phyloP scores from a whole-genome alignment of 2,888 invertebrate genomes.

The Baronia brevicornis region DNA sequence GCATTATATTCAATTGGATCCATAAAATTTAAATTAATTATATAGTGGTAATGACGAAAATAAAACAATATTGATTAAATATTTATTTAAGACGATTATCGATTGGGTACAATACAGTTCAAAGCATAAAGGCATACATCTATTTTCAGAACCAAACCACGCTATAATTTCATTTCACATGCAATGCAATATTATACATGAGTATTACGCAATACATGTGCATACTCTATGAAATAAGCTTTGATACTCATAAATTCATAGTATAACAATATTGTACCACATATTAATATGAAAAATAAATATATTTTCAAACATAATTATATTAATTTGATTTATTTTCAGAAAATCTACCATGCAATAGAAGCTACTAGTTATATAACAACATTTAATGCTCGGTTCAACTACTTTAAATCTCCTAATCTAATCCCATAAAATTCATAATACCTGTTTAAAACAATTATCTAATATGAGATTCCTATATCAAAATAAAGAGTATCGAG shows the following conservation, averaged over 20 bases:
- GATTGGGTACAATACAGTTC: slow-evolving; percentile 52
- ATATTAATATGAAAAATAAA: slow-evolving; percentile 46
- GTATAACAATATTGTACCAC: slow-evolving; percentile 56
- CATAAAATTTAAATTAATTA: too few species aligned
- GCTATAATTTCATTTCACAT: slow-evolving; percentile 40
- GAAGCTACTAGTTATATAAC: slow-evolving; percentile 52
- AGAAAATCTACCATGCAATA: slow-evolving; percentile 62
- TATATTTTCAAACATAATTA: slow-evolving; percentile 40
- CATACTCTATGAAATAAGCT: slow-evolving; percentile 45
- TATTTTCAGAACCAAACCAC: slow-evolving; percentile 49
- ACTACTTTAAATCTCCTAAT: slow-evolving; percentile 48
- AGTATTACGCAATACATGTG: slow-evolving; percentile 42
- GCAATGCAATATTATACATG: slow-evolving; percentile 53
- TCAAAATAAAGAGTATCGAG: slow-evolving; percentile 25
- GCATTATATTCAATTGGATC: too few species aligned
- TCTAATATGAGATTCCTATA: slow-evolving; percentile 40
- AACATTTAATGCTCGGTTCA: slow-evolving; percentile 53
- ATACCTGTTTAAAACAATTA: slow-evolving; percentile 34
- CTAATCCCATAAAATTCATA: slow-evolving; percentile 31
- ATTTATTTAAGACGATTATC: slow-evolving; percentile 65
- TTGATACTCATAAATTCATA: slow-evolving; percentile 45
- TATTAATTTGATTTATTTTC: slow-evolving; percentile 49
- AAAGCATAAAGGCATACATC: slow-evolving; percentile 63
- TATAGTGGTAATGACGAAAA: too few species aligned
- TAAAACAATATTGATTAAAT: slow-evolving; percentile 72